Evolutionary conservation across 2,797 vertebrate species (phyloP).

Genomic region (Mus spretus): DNA sequence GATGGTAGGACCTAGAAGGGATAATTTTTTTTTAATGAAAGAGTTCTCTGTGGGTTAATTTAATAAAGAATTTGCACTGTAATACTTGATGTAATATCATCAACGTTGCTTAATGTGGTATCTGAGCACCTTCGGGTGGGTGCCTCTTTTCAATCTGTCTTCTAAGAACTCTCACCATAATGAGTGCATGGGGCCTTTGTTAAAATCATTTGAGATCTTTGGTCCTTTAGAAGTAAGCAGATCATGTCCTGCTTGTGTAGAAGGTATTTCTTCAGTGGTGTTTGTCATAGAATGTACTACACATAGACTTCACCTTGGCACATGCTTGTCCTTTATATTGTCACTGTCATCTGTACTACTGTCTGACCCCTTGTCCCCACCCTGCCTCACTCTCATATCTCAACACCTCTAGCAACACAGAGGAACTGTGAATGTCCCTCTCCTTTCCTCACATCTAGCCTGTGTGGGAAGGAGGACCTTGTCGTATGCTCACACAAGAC

Average conservation of each 20-base stretch:
- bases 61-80: constrained; percentile 38
- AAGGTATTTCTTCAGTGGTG: not conserved
- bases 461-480: not conserved
- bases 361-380: no score
- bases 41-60: constrained; percentile 59
- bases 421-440: not conserved
- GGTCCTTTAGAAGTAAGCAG: constrained; percentile 9
- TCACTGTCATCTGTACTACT: no score
- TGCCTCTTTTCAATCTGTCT: constrained; percentile 50
- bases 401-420: not conserved
- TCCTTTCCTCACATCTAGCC: not conserved
- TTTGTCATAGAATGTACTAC: not conserved
- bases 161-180: constrained; percentile 32
- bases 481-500: not conserved
- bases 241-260: not conserved
- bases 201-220: constrained; percentile 36
- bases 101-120: constrained; percentile 20
- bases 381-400: not conserved
- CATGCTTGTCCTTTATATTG: not conserved
- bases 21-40: constrained; percentile 37
- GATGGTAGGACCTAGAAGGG: constrained; percentile 6
- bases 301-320: not conserved
- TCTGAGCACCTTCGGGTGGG: constrained; percentile 40
- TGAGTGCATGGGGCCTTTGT: constrained; percentile 18
- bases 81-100: constrained; percentile 26